A percentile compares a stretch with the other conserved stretches of the same genome.
These are phyloP conservation scores for Loriculus beryllinus DNA, from an alignment of 2,797 vertebrate genomes.

Conservation along the genomic window DNA sequence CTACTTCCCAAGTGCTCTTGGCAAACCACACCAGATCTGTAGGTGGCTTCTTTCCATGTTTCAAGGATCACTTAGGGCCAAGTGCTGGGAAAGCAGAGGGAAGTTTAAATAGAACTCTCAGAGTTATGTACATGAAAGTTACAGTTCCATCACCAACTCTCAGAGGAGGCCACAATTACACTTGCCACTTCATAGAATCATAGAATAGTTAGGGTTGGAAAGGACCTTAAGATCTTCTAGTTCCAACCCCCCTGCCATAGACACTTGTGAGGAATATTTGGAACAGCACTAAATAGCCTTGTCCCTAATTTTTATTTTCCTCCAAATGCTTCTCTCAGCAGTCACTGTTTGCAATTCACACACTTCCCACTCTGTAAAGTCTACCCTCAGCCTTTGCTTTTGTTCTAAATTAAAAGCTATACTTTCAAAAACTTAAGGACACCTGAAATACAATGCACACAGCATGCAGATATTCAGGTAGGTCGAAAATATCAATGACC, in stretches of 20 bases:
- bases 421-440: neutral
- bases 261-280: neutral
- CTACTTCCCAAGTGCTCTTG: neutral
- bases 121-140: neutral
- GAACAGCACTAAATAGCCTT: neutral
- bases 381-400: neutral
- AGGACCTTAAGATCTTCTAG: too few relatives aligned
- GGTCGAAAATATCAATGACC: neutral
- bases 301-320: neutral
- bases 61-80: neutral
- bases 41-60: neutral
- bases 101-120: neutral
- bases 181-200: too few relatives aligned
- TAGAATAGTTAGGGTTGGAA: too few relatives aligned
- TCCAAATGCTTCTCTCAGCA: neutral
- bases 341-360: neutral
- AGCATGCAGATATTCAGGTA: neutral
- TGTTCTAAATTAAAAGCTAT: neutral
- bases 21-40: neutral
- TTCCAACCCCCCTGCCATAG: too few relatives aligned
- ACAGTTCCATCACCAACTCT: neutral
- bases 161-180: rapidly evolving
- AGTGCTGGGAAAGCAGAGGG: neutral
- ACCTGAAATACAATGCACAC: neutral
- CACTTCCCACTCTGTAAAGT: neutral